Evolutionary conservation across 1,140 invertebrate genomes (phyloP), one percentile per base, ranked within the genome.

Genomic region (Phortica variegata): DNA sequence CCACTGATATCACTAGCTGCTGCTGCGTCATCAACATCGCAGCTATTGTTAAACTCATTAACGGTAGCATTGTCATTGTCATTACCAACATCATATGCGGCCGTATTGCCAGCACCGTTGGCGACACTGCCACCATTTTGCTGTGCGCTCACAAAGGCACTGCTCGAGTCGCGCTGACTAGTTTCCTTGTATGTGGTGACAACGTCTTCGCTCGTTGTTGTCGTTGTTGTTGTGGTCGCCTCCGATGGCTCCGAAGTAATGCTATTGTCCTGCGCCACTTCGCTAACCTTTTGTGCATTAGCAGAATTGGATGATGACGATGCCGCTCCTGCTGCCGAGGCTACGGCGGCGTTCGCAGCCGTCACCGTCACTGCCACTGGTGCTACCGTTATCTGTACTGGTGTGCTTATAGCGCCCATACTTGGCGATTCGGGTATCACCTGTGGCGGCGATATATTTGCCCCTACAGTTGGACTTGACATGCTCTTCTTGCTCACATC

Each of bases 221-320:
- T 60, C 10, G 71, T 75, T 26, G 73, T 74, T 23, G 66, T 76
- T 16, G 73, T 76, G 39, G 73, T 76, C 13, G 71, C 65, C 55
- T 75, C 73, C 37, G 73, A 75, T 23, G 69, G 72, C 50, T 75
- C 73, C 16, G 73, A 75, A 8, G 73, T 75, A 21, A 75, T 69
- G 55, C 73, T 75, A 34, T 75, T 75, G 23, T 75, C 73, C 45
- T 73, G 68, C 21, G 60, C 62, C 45, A 63, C 52, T 49, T 75
- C 71, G 37, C 58, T 53, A 18, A 19, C 54, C 40, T 58, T 56
- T 21, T 55, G 43, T 29, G 52, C 18, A 26, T 26, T 26, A 3
- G 56, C 44, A 13, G 52, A 36, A n/a, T 44, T 38, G 3, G 51
- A 34, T 12, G 44, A 33, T 36, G 49, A 33, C 2, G 48, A 32